Evolutionary conservation across 2,888 invertebrate genomes (phyloP).

Genomic region (Pollenia angustigena): DNA sequence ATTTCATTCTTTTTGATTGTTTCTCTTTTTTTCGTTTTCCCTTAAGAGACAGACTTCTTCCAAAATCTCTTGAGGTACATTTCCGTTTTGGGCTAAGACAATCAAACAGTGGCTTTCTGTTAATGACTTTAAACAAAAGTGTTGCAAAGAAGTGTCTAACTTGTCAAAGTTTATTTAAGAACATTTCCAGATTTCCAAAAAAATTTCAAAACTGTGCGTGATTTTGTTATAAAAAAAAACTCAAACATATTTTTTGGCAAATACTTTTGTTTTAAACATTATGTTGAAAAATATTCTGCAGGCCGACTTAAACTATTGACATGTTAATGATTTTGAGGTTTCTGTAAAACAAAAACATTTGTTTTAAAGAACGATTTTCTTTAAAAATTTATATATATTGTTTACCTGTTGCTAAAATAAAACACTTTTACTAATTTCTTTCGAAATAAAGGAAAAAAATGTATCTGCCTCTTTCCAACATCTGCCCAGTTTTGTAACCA

Average conservation of each 20-base stretch:
- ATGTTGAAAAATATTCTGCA: not conserved
- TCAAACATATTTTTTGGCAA: conserved; percentile 5
- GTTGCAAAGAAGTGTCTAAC: conserved; percentile 31
- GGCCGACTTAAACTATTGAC: conserved; percentile 58
- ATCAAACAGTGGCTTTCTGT: conserved; percentile 31
- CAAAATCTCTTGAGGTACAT: conserved; percentile 32
- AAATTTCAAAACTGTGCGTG: conserved; percentile 6
- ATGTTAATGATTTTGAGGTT: conserved; percentile 70
- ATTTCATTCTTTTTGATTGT: no score
- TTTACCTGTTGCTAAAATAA: conserved; percentile 24
- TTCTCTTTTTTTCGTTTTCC: no score
- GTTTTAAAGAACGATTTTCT: conserved; percentile 45
- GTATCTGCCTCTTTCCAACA: conserved; percentile 75
- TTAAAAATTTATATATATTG: not conserved
- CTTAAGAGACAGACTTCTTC: no score
- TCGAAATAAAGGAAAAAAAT: not conserved
- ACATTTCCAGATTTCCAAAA: conserved; percentile 1
- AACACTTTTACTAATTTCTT: conserved; percentile 54
- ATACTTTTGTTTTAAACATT: not conserved
- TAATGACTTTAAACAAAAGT: not conserved
- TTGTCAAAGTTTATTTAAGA: conserved; percentile 27
- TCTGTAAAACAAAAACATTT: conserved; percentile 28
- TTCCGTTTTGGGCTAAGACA: conserved; percentile 45
- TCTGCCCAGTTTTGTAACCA: conserved; percentile 82
- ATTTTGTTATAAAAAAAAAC: not conserved